phyloP scores from a whole-genome alignment of 2,113 vertebrate genomes.

The Emydocephalus ijimae region DNA sequence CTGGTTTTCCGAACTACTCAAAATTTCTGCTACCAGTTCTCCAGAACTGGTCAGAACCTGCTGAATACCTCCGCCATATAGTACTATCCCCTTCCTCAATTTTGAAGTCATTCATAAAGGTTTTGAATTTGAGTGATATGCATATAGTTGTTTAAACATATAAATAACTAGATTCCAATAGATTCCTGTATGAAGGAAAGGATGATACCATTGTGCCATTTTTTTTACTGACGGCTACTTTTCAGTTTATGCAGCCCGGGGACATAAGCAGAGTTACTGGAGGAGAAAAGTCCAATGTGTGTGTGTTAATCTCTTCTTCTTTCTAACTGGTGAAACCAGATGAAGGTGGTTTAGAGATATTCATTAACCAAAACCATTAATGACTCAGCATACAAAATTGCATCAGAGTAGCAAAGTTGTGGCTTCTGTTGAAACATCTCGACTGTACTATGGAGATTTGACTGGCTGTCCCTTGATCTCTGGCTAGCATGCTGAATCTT shows the following conservation, averaged over 20 bases:
- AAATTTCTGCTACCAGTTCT: too few relatives aligned
- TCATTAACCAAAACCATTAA: neutral
- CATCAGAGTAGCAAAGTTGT: neutral
- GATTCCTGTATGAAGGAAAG: neutral
- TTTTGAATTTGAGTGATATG: neutral
- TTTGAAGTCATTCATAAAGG: neutral
- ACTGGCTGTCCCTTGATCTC: neutral
- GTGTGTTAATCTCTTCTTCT: neutral
- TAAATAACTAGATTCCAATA: neutral
- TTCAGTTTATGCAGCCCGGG: neutral
- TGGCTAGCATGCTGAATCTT: neutral
- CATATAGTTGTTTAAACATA: neutral
- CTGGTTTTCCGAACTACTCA: too few relatives aligned
- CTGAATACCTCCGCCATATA: neutral
- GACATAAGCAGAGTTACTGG: neutral
- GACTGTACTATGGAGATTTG: neutral
- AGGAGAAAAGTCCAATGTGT: neutral
- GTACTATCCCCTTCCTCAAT: neutral
- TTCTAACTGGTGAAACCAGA: neutral
- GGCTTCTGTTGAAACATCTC: neutral
- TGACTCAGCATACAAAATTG: neutral
- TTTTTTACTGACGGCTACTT: neutral
- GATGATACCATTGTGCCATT: neutral
- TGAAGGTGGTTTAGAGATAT: neutral
- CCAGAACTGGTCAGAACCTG: too few relatives aligned